phyloP scores from a whole-genome alignment of 2,888 invertebrate species.

The Tineola bisselliella region DNA sequence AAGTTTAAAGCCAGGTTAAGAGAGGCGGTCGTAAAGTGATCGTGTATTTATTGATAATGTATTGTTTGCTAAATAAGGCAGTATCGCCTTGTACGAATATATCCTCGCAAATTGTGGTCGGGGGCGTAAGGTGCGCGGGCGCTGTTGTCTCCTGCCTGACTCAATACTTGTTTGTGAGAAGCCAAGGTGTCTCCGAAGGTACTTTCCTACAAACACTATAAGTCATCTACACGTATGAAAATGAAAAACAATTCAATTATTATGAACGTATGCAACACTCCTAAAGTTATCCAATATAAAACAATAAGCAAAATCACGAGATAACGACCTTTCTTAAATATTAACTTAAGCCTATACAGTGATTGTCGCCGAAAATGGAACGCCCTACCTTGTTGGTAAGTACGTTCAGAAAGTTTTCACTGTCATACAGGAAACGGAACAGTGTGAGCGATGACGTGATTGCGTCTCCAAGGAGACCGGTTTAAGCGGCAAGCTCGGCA shows the following conservation, averaged over 20 bases:
- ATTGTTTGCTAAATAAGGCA: slow-evolving; percentile 18
- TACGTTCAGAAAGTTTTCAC: slow-evolving; percentile 9
- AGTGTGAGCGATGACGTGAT: slow-evolving; percentile 14
- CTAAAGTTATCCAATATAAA: too few species aligned
- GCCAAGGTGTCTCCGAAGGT: slow-evolving; percentile 11
- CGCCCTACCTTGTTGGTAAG: background rate
- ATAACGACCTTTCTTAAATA: background rate
- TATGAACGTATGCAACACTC: too few species aligned
- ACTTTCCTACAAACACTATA: slow-evolving; percentile 8
- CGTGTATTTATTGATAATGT: slow-evolving; percentile 13
- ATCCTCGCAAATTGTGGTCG: slow-evolving; percentile 11
- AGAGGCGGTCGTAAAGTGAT: background rate
- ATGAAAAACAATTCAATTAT: too few species aligned
- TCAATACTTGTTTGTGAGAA: slow-evolving; percentile 11
- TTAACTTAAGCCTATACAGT: background rate
- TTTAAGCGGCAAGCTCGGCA: slow-evolving; percentile 54
- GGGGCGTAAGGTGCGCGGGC: slow-evolving; percentile 18
- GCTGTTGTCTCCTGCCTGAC: slow-evolving; percentile 16
- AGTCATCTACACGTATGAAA: background rate
- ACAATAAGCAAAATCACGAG: too few species aligned
- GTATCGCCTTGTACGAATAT: slow-evolving; percentile 11
- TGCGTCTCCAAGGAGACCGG: slow-evolving; percentile 54
- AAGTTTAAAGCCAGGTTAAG: background rate
- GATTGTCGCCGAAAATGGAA: slow-evolving; percentile 1
- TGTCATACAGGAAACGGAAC: slow-evolving; percentile 12